Percentiles rank a stretch among this genome's conserved stretches.
phyloP scores from a whole-genome alignment of 1,140 invertebrate genomes.

The Chironomus tepperi region DNA sequence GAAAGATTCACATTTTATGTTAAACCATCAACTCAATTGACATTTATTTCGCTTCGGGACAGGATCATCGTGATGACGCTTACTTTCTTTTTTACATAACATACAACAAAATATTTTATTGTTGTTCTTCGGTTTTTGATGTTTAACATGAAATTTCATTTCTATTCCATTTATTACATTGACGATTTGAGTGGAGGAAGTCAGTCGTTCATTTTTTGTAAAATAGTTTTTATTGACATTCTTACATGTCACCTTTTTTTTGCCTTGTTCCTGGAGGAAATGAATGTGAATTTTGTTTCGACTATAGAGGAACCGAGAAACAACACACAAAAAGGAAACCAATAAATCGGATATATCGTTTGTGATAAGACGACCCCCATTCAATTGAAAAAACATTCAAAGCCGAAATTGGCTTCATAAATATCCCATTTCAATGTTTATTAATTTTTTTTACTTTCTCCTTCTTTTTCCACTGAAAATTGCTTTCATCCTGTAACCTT shows the following conservation, averaged over 20 bases:
- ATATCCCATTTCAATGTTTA: conserved; percentile 20
- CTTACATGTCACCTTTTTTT: conserved; percentile 5
- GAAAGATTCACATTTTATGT: conserved; percentile 22
- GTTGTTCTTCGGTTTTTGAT: neutral
- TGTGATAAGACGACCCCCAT: neutral
- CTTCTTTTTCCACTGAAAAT: neutral
- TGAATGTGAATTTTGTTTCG: neutral
- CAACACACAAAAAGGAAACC: conserved; percentile 12
- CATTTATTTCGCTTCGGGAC: conserved; percentile 15
- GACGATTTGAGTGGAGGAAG: neutral
- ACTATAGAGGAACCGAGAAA: neutral
- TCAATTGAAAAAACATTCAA: neutral
- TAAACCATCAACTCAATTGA: conserved; percentile 21
- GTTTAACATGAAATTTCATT: conserved; percentile 1
- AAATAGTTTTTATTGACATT: conserved; percentile 20
- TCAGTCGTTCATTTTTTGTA: neutral
- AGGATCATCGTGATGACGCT: neutral
- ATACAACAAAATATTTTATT: neutral
- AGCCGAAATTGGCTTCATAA: conserved; percentile 15
- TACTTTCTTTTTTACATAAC: neutral
- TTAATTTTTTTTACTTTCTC: conserved; percentile 16
- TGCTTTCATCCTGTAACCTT: conserved; percentile 21
- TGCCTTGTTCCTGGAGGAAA: neutral
- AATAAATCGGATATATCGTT: conserved; percentile 16
- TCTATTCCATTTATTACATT: neutral